Conservation (phyloP, 2,797 vertebrate species). For the Scleropages formosus region DNA sequence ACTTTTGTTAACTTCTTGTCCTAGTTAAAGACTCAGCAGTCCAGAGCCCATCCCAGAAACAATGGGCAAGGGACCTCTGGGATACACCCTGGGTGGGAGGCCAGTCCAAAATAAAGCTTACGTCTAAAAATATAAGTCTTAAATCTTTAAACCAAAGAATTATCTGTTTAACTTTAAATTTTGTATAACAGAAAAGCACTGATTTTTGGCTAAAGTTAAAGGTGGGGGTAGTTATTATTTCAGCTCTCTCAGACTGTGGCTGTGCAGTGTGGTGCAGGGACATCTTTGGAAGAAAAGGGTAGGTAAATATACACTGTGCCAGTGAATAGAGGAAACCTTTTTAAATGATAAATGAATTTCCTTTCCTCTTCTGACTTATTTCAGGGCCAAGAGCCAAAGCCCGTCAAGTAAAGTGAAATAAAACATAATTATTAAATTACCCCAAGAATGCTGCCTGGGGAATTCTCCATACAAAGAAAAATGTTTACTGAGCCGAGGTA, state of each 20-base stretch:
- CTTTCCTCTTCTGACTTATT: slow-evolving; percentile 24
- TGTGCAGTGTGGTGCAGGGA: slow-evolving; percentile 4
- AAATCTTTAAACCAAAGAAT: too few species aligned
- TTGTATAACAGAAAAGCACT: slow-evolving; percentile 14
- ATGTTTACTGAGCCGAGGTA: slow-evolving; percentile 34
- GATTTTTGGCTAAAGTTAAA: too few species aligned
- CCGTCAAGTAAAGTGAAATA: slow-evolving; percentile 37
- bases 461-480: slow-evolving; percentile 42
- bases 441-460: slow-evolving; percentile 25
- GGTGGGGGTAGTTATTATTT: neutral
- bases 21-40: too few species aligned
- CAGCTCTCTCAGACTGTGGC: slow-evolving; percentile 16
- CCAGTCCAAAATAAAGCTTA: too few species aligned
- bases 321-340: slow-evolving; percentile 9
- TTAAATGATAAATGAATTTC: slow-evolving; percentile 30
- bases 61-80: too few species aligned
- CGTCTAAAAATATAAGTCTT: too few species aligned
- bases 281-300: neutral
- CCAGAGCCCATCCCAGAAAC: too few species aligned
- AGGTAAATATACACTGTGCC: slow-evolving; percentile 27
- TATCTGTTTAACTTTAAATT: too few species aligned
- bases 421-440: slow-evolving; percentile 33
- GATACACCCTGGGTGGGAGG: too few species aligned
- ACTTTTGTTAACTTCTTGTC: too few species aligned
- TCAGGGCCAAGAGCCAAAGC: slow-evolving; percentile 26